Conservation (phyloP, 2,113 vertebrate species). For the Oryzias javanicus region DNA sequence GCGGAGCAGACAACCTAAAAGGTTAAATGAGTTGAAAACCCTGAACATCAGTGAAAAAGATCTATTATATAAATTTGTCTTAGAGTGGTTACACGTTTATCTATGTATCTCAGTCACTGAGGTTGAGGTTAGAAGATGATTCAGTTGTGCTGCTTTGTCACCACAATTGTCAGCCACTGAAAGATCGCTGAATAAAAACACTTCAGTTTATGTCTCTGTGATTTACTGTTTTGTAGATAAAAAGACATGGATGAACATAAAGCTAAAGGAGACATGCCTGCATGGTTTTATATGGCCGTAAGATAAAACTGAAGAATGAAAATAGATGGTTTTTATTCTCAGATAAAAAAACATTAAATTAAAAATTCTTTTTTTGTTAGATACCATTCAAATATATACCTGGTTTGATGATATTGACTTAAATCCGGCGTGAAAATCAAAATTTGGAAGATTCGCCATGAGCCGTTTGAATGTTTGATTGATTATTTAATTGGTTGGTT, state of each 20-base stretch:
- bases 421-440: too few species aligned
- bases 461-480: too few species aligned
- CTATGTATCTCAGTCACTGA: constrained; percentile 4
- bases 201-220: neutral
- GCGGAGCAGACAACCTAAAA: constrained; percentile 54
- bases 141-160: constrained; percentile 6
- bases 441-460: too few species aligned
- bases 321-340: too few species aligned
- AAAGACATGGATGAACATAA: neutral
- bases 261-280: neutral
- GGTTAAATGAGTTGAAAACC: constrained; percentile 58
- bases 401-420: too few species aligned
- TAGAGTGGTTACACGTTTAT: constrained; percentile 31
- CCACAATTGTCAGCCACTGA: neutral
- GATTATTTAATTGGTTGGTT: too few species aligned
- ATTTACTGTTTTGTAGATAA: neutral
- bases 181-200: neutral
- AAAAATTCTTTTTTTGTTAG: too few species aligned
- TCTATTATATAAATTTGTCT: constrained; percentile 14
- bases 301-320: too few species aligned
- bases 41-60: constrained; percentile 23
- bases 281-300: too few species aligned
- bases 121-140: neutral
- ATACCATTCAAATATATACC: too few species aligned
- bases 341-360: too few species aligned